Evolutionary conservation across 2,797 vertebrate species (phyloP).

Genomic region (Leucoraja ocellata): DNA sequence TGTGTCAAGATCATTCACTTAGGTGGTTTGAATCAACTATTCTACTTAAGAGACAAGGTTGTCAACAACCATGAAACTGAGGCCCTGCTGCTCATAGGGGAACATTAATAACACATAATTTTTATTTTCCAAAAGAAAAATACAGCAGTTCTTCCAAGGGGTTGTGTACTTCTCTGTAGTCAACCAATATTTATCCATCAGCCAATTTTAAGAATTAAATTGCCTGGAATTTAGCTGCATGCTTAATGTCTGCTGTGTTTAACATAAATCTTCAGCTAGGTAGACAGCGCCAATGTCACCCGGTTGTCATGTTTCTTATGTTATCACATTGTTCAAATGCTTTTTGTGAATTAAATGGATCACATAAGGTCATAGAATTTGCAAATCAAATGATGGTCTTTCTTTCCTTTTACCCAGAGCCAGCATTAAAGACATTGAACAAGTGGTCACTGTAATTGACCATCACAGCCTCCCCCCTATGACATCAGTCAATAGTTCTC

Average conservation of each 20-base stretch:
- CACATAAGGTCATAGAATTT: not conserved
- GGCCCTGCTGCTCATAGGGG: too few species aligned
- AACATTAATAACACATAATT: too few species aligned
- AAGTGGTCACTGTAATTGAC: not conserved
- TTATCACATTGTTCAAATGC: not conserved
- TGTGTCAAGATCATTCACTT: not conserved
- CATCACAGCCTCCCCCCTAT: not conserved
- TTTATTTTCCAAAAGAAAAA: too few species aligned
- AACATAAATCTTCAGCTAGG: too few species aligned
- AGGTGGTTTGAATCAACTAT: not conserved
- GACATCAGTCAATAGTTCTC: not conserved
- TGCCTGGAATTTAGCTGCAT: too few species aligned
- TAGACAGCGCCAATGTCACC: too few species aligned
- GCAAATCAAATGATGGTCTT: too few species aligned
- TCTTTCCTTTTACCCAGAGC: not conserved
- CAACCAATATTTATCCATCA: not conserved
- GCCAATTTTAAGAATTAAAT: not conserved
- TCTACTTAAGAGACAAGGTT: not conserved
- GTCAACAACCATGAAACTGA: not conserved
- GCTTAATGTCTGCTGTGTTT: too few species aligned
- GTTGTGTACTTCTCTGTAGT: not conserved
- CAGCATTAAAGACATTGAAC: not conserved
- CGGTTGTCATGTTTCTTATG: not conserved
- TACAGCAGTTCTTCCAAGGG: too few species aligned
- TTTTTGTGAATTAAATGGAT: not conserved